Evolutionary conservation across 2,113 vertebrate genomes (phyloP).

Genomic region (Toxotes chatareus): DNA sequence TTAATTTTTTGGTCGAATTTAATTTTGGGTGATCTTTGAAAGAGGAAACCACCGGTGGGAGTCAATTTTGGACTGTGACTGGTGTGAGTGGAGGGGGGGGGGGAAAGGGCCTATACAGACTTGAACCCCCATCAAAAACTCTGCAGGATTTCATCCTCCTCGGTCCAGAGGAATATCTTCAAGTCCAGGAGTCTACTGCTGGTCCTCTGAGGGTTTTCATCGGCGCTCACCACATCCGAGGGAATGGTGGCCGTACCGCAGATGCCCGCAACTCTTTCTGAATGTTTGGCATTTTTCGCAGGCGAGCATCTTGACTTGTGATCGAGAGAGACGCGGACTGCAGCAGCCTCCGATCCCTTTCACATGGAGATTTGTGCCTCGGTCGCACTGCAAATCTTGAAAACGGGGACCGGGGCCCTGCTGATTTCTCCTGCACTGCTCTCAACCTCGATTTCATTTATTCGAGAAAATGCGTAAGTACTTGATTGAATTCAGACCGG

Average conservation of each 20-base stretch:
- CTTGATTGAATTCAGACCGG: conserved; percentile 23
- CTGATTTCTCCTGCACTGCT: conserved; percentile 49
- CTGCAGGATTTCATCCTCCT: conserved; percentile 73
- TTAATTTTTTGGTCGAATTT: not conserved
- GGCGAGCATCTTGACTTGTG: conserved; percentile 70
- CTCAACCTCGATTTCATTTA: conserved; percentile 62
- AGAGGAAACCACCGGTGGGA: conserved; percentile 51
- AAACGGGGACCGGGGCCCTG: conserved; percentile 75
- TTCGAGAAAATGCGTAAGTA: conserved; percentile 82
- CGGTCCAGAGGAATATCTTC: conserved; percentile 75
- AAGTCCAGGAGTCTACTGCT: conserved; percentile 54
- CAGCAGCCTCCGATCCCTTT: conserved; percentile 66
- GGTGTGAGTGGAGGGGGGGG: not conserved
- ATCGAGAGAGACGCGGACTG: conserved; percentile 71
- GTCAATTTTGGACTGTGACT: conserved; percentile 57
- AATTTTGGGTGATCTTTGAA: conserved; percentile 18
- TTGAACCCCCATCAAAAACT: conserved; percentile 68
- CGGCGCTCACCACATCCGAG: conserved; percentile 36
- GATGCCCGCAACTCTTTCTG: conserved; percentile 68
- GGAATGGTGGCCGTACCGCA: conserved; percentile 70
- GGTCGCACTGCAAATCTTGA: conserved; percentile 65
- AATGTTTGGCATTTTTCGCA: conserved; percentile 71
- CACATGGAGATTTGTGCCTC: conserved; percentile 78
- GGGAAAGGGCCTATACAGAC: conserved; percentile 59
- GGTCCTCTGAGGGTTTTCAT: conserved; percentile 46